Base-by-base conservation (phyloP, 2,113 vertebrate genomes). In the Apaloderma vittatum region DNA sequence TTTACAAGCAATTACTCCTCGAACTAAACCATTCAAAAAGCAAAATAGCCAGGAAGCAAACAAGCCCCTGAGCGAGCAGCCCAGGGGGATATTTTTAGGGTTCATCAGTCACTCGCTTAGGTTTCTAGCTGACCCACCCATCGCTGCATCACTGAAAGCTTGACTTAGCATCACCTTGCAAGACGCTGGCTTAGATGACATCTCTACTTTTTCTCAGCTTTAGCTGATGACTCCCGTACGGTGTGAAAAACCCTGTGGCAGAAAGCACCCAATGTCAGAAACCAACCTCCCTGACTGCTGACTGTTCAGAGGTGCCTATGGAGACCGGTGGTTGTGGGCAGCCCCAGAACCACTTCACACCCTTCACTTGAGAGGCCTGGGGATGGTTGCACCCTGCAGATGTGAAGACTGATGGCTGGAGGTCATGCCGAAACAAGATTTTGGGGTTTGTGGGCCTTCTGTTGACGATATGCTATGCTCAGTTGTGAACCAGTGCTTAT, bases 1-100 rank as follows among this genome's bases (percentile, higher is more conserved):
- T 88, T 81, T 91, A 77, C 84, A 77, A 84, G 27, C 88, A 91
- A 85, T 85, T 88, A 81, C 88, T 91, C 48, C 84, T 86, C 55
- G 52, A 49, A 18, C 48, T 40, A 57, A 88, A 81, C 26, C 74
- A 88, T 91, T 57, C 67, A 36, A 54, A 81, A 58, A 29, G 23
- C n/a, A 85, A 62, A 81, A 63, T 58, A 43, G 49, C 30, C 48
- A 72, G 58, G 79, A 91, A 91, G 59, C 65, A 67, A 49, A 30
- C 22, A 58, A 72, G 36, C 3, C 54, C 79, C 37, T 16, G n/a
- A 85, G 54, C 79, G 45, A 81, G 22, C 81, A n/a, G 48, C 40
- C 13, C 18, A 22, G 49, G 26, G n/a, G 40, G 76, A 76, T 80
- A 37, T 37, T 40, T 79, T 71, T 34, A 65, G 40, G 55, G 40